phyloP scores from a whole-genome alignment of 2,888 invertebrate species.

The Orthosia cruda region DNA sequence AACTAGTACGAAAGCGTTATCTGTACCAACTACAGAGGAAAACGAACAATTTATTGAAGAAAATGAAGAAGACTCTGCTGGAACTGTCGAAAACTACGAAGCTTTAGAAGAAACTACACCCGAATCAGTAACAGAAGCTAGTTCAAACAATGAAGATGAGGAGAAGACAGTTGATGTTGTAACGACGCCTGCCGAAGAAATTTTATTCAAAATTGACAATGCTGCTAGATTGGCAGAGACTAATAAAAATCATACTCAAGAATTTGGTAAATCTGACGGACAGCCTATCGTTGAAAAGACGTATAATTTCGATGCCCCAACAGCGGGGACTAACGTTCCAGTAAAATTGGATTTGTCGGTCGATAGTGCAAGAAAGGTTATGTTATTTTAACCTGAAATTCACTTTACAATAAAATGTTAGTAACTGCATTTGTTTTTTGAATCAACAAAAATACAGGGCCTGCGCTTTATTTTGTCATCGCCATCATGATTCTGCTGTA shows the following conservation, averaged over 20 bases:
- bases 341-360: background rate
- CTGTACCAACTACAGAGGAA: background rate
- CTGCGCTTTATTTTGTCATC: no score
- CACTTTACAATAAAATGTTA: slow-evolving; percentile 9
- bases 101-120: background rate
- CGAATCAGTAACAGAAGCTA: background rate
- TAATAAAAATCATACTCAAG: slow-evolving; percentile 13
- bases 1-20: background rate
- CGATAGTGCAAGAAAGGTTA: slow-evolving; percentile 27
- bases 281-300: slow-evolving; percentile 32
- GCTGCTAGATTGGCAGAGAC: no score
- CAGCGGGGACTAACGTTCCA: background rate
- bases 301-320: slow-evolving; percentile 19
- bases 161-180: background rate
- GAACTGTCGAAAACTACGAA: background rate
- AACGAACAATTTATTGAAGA: slow-evolving; percentile 10
- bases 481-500: no score
- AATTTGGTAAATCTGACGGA: slow-evolving; percentile 20
- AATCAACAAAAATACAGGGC: no score
- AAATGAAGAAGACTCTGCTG: background rate
- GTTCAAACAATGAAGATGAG: background rate
- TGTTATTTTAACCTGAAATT: background rate
- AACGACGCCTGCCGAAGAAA: background rate
- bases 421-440: background rate
- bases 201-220: background rate